phyloP scores from a whole-genome alignment of 2,888 invertebrate genomes.

The Drosophila niveifrons region DNA sequence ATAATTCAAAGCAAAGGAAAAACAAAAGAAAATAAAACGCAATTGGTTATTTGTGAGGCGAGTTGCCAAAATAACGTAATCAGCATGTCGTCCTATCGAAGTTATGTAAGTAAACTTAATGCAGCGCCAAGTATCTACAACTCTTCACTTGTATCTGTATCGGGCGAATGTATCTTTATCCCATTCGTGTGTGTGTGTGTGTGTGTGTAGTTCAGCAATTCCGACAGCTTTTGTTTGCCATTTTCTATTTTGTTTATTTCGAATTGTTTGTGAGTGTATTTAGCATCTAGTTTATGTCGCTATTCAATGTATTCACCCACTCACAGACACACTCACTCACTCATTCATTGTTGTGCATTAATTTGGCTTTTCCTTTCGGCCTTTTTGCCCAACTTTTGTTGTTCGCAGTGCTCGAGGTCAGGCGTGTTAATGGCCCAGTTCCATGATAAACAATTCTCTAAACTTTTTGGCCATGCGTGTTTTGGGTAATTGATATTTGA shows the following conservation, averaged over 20 bases:
- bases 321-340: constrained; percentile 18
- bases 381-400: constrained; percentile 51
- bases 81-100: constrained; percentile 84
- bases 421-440: constrained; percentile 69
- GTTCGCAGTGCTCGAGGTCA: constrained; percentile 10
- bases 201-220: constrained; percentile 37
- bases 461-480: constrained; percentile 49
- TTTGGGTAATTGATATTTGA: constrained; percentile 40
- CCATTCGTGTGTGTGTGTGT: constrained; percentile 28
- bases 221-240: constrained; percentile 47
- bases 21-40: constrained; percentile 38
- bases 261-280: constrained; percentile 54
- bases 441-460: constrained; percentile 69
- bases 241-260: constrained; percentile 68
- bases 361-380: constrained; percentile 56
- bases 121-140: constrained; percentile 57
- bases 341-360: constrained; percentile 40
- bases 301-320: constrained; percentile 23
- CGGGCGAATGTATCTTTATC: constrained; percentile 7
- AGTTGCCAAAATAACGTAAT: constrained; percentile 63
- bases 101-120: constrained; percentile 83
- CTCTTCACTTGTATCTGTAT: constrained; percentile 25
- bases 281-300: constrained; percentile 48
- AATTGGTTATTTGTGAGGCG: constrained; percentile 19
- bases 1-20: constrained; percentile 1